A percentile compares a stretch with the other conserved stretches of the same genome.
Evolutionary conservation across 2,113 vertebrate genomes (phyloP).

Genomic region (Asarcornis scutulata): DNA sequence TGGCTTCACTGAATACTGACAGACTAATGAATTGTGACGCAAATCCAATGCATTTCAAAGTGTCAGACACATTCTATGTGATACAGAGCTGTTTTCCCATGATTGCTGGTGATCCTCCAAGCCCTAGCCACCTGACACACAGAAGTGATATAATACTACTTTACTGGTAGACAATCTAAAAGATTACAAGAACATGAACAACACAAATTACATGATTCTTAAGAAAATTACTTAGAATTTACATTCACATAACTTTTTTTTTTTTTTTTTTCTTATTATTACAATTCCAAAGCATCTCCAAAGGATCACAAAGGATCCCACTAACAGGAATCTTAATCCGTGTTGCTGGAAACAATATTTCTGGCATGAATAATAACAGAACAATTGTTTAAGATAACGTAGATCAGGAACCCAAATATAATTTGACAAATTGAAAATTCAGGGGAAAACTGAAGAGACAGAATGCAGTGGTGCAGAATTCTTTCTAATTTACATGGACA

Average conservation of each 20-base stretch:
- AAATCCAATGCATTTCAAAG: not conserved
- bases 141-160: not conserved
- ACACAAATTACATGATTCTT: not conserved
- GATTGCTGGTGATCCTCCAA: not conserved
- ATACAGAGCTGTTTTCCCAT: not conserved
- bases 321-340: not conserved
- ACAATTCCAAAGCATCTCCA: not conserved
- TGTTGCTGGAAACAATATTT: not conserved
- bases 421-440: not conserved
- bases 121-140: not conserved
- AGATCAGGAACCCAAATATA: not conserved
- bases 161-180: not conserved
- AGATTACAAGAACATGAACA: not conserved
- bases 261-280: too few relatives aligned
- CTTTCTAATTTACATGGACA: not conserved
- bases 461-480: not conserved
- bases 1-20: not conserved
- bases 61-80: not conserved
- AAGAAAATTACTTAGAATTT: not conserved
- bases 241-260: not conserved
- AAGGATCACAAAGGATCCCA: not conserved
- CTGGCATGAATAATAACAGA: not conserved
- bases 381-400: not conserved
- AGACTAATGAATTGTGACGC: not conserved
- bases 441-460: not conserved